Base-by-base conservation (phyloP, 2,113 vertebrate genomes). In the Gopherus flavomarginatus region DNA sequence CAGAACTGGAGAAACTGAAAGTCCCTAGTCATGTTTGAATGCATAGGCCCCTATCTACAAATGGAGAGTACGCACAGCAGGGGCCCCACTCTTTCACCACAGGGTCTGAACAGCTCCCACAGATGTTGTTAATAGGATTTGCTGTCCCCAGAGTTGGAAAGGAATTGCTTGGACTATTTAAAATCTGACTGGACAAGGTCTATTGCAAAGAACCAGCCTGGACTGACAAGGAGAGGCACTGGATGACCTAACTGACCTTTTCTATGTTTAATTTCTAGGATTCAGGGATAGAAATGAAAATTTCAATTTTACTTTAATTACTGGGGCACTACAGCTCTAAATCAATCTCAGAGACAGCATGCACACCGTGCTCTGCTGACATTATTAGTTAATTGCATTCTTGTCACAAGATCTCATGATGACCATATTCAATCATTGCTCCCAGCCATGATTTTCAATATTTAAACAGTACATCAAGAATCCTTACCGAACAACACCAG, bases 391-490 rank as follows among this genome's bases (percentile, higher is more conserved):
- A 90, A 90, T 44, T 91, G 62, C 86, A 94, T 90, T 81, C 83
- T 69, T 91, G 35, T 80, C 86, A 3, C 0, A 86, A 62, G 81
- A 69, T 52, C 91, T 53, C 19, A 0, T 1, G 57, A 79, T 35
- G 84, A 81, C 47, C 13, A 62, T 0, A 11, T 88, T 93, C 56
- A 91, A 84, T 72, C 56, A 86, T 54, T 87, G 91, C 86, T 78
- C 82, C 79, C 24, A 87, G 49, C 72, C 77, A n/a, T 2, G 2
- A n/a, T 52, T 87, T 85, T 86, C 2, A 0, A 80, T 85, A n/a
- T 81, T 83, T 75, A 81, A 90, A 89, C 26, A 88, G 56, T 84
- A 96, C 80, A 47, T 88, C 91, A 90, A 72, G 81, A 44, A 52
- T 27, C 52, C 52, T 57, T 50, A 77, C 62, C 57, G 16, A 90